phyloP scores from a whole-genome alignment of 2,797 vertebrate species.

The Babyrousa celebensis region DNA sequence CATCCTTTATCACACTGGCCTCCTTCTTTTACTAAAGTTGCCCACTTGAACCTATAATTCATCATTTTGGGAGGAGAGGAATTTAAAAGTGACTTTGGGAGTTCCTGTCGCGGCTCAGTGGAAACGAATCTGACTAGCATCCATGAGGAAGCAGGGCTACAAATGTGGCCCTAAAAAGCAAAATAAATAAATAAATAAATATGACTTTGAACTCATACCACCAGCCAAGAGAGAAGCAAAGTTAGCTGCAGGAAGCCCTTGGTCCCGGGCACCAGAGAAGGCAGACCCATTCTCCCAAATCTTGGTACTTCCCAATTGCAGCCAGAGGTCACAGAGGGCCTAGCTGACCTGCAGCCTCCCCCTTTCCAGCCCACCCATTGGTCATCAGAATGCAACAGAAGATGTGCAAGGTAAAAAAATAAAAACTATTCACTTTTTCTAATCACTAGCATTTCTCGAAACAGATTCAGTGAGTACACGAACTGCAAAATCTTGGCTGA shows the following conservation, averaged over 20 bases:
- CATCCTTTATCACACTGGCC: background rate
- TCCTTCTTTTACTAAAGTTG: background rate
- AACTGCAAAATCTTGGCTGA: constrained; percentile 44
- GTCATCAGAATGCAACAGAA: constrained; percentile 42
- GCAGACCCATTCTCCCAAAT: background rate
- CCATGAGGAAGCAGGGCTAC: no score
- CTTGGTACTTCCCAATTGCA: background rate
- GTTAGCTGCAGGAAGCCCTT: background rate
- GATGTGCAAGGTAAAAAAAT: background rate
- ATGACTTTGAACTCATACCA: background rate
- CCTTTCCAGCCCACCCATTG: constrained; percentile 36
- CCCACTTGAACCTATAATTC: background rate
- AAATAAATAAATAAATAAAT: no score
- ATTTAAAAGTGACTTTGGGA: background rate
- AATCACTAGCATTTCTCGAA: constrained; percentile 29
- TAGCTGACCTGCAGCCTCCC: background rate
- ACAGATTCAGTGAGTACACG: constrained; percentile 27
- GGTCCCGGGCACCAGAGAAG: background rate
- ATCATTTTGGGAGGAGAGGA: background rate
- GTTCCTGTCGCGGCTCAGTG: no score
- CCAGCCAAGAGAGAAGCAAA: background rate
- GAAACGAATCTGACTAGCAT: no score
- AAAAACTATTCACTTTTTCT: constrained; percentile 61
- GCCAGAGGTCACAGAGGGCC: background rate
- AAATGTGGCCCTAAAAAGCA: no score